Percentiles rank a stretch among this genome's conserved stretches.
Evolutionary conservation across 92 coral and sea anemone genomes (phyloP).

Genomic region (Meandrina meandrites): DNA sequence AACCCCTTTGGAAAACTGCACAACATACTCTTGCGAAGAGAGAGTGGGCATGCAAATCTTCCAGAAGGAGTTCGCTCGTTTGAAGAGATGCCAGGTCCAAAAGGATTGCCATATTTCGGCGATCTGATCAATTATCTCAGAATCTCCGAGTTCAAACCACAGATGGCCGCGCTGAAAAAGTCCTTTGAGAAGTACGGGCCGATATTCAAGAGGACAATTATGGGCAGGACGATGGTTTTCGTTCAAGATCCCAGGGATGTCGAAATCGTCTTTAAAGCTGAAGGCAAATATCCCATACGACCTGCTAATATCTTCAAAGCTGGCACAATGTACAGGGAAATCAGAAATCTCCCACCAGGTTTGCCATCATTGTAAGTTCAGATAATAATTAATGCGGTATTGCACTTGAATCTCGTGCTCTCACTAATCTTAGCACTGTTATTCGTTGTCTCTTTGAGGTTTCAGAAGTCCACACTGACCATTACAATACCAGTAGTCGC

Average conservation of each 20-base stretch:
- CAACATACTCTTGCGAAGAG: not conserved
- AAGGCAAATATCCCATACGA: conserved; percentile 12
- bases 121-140: not conserved
- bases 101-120: conserved; percentile 14
- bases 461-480: too few relatives aligned
- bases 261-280: conserved; percentile 1
- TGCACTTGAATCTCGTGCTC: too few relatives aligned
- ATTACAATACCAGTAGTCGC: too few relatives aligned
- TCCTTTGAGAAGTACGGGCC: conserved; percentile 23
- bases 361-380: not conserved
- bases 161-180: not conserved
- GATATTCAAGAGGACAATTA: conserved; percentile 7
- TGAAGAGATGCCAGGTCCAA: conserved; percentile 13
- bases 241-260: conserved; percentile 4
- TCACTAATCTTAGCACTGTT: too few relatives aligned
- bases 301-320: not conserved
- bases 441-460: too few relatives aligned
- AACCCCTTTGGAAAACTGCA: conserved; percentile 3
- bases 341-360: not conserved
- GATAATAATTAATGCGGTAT: too few relatives aligned
- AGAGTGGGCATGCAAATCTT: not conserved
- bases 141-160: not conserved
- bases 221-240: not conserved
- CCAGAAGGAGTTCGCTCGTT: conserved; percentile 20
- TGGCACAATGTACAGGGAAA: not conserved